A percentile compares a stretch with the other conserved stretches of the same genome.
phyloP scores from a whole-genome alignment of 2,113 vertebrate species.

The Plestiodon gilberti region DNA sequence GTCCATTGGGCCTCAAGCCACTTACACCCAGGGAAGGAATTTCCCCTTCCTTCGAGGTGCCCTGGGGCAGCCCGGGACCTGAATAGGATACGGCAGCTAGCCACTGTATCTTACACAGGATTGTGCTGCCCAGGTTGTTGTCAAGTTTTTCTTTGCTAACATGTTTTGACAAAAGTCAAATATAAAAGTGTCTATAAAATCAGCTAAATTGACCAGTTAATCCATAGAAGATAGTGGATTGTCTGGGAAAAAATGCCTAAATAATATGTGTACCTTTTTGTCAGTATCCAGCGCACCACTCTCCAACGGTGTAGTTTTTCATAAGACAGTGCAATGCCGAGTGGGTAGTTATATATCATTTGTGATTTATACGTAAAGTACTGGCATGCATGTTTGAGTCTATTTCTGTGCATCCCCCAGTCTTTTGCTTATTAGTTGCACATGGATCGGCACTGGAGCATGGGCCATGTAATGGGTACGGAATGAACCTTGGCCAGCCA shows the following conservation, averaged over 20 bases:
- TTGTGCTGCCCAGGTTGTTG: no score
- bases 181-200: background rate
- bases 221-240: background rate
- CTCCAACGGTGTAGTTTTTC: background rate
- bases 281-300: background rate
- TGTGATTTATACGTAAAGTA: constrained; percentile 4
- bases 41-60: no score
- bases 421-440: constrained; percentile 1
- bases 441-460: background rate
- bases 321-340: background rate
- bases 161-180: background rate
- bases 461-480: background rate
- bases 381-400: background rate
- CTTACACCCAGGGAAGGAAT: no score
- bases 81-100: no score
- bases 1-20: no score
- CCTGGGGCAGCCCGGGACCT: no score
- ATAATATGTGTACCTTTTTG: background rate
- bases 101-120: no score
- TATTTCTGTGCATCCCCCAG: background rate
- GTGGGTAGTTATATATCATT: background rate
- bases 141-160: background rate
- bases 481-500: background rate
- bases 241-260: background rate
- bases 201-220: background rate